These are phyloP conservation scores for Avahi laniger DNA, from an alignment of 2,797 vertebrate genomes.

Conservation along the genomic window DNA sequence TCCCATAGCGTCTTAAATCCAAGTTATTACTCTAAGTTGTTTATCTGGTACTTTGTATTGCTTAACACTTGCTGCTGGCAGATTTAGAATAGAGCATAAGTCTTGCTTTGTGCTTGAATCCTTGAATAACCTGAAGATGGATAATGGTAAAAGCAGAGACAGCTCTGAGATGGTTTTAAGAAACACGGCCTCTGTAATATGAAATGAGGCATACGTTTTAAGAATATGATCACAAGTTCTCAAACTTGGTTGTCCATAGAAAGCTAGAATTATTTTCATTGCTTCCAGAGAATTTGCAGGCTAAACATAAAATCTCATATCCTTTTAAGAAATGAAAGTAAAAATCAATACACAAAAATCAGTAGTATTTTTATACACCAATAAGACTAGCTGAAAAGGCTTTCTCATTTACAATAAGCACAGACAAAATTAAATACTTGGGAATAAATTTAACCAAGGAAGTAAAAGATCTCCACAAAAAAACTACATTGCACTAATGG, in stretches of 20 bases:
- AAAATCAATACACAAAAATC: background rate
- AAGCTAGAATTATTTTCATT: background rate
- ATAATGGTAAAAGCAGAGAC: constrained; percentile 65
- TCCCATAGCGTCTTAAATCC: constrained; percentile 71
- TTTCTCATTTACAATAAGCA: background rate
- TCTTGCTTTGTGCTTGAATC: constrained; percentile 78
- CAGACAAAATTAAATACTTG: background rate
- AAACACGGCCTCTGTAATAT: constrained; percentile 36
- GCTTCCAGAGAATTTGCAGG: background rate
- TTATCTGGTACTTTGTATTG: constrained; percentile 80
- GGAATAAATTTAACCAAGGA: too few relatives aligned
- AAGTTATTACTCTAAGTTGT: constrained; percentile 74
- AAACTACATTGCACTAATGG: background rate
- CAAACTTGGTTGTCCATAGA: constrained; percentile 36
- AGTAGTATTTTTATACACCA: background rate
- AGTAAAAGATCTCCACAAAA: background rate
- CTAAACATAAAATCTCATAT: background rate
- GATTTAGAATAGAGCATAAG: constrained; percentile 73
- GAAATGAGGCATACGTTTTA: constrained; percentile 50
- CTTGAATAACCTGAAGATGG: constrained; percentile 73
- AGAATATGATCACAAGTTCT: background rate
- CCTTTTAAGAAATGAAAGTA: background rate
- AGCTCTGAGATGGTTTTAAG: constrained; percentile 66
- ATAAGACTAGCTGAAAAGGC: background rate
- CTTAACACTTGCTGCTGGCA: constrained; percentile 76